Base-by-base conservation (phyloP, 2,797 vertebrate genomes). In the Antennarius maculatus region DNA sequence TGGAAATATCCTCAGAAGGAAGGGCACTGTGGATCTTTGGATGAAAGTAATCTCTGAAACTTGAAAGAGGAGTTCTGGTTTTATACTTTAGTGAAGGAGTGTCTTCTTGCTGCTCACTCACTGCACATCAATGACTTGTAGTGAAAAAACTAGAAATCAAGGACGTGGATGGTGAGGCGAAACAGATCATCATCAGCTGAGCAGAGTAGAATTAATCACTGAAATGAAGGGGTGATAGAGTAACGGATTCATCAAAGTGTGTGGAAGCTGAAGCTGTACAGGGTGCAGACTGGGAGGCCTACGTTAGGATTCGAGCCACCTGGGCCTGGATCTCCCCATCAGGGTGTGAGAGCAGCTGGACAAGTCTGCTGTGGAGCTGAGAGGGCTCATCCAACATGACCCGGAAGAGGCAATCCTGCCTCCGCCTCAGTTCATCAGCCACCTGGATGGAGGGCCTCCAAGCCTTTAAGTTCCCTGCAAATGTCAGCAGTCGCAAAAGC, bases 381-480 rank as follows among this genome's bases (percentile, higher is more conserved):
- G 94, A 89, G 57, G 92, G 90, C 83, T 95, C 88, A 31, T 94
- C 94, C 48, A 94, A 89, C 64, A 99, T 85, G 18, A 92, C 92
- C 47, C 86, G 91, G 87, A 95, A 96, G 70, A 99, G 52, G 0
- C 95, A 95, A 54, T 95, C 94, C 76, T 92, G 81, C 18, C 84
- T 86, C 52, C 91, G 90, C 46, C 92, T 80, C 66, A 93, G 84
- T 64, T 88, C 88, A 57, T 70, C 69, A 5, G 71, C 67, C 61
- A 85, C 81, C 71, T 77, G 80, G 6, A 81, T 88, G 15, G 93
- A 94, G 2, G 87, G 86, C 13, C 80, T 92, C 92, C 93, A 77
- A 9, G 94, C 93, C 70, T 92, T 95, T 78, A 99, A 79, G 85
- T 98, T 98, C 59, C 93, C 94, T 53, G 92, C 90, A 58, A 99